Conservation (phyloP, 2,113 vertebrate species). For the Catharus bicknelli region DNA sequence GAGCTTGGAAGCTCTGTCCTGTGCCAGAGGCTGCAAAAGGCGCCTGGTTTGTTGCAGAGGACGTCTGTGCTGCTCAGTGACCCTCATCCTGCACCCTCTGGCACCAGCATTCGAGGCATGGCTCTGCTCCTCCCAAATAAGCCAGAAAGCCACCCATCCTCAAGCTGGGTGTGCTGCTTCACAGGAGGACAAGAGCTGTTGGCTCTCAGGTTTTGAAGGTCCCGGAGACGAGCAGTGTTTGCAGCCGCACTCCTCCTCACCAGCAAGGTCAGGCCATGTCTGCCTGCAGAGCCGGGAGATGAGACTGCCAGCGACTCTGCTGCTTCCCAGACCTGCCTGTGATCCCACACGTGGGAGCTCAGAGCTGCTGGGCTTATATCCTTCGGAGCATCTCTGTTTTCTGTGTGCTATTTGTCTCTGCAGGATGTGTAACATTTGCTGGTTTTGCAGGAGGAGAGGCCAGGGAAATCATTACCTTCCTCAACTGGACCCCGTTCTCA, state of each 20-base stretch:
- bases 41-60: background rate
- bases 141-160: background rate
- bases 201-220: background rate
- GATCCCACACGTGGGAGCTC: accelerated
- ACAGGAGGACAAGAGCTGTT: accelerated
- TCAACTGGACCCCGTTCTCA: background rate
- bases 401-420: background rate
- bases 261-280: background rate
- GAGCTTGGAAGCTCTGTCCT: background rate
- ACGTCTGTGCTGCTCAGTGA: background rate
- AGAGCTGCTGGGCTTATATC: background rate
- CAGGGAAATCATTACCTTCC: background rate
- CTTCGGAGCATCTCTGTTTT: background rate
- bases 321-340: background rate
- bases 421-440: background rate
- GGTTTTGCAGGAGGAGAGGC: background rate
- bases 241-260: background rate
- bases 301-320: accelerated
- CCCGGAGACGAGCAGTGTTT: background rate
- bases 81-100: background rate
- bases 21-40: background rate
- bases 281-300: accelerated
- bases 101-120: background rate
- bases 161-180: background rate
- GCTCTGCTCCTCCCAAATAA: background rate